These are phyloP conservation scores for Noctua fimbriata DNA, from an alignment of 2,888 invertebrate genomes.

Conservation along the genomic window DNA sequence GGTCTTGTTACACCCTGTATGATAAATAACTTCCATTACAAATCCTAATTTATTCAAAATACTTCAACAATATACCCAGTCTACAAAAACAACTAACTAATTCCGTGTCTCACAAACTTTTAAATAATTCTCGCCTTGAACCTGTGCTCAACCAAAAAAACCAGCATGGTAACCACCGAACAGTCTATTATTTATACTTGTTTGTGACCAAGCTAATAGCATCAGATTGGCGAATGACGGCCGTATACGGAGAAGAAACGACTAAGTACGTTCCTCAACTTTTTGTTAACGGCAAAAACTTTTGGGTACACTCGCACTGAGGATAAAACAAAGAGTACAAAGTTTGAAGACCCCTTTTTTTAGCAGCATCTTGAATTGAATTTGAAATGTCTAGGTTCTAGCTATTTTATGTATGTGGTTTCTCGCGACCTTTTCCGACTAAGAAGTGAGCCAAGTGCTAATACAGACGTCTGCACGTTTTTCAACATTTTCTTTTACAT, in stretches of 20 bases:
- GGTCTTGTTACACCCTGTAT: no score
- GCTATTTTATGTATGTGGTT: background rate
- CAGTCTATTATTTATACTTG: constrained; percentile 40
- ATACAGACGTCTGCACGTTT: constrained; percentile 1
- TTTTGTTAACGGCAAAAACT: constrained; percentile 50
- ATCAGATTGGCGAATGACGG: constrained; percentile 34
- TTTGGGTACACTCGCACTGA: constrained; percentile 25
- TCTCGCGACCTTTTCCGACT: background rate
- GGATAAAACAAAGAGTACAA: background rate
- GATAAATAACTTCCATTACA: background rate
- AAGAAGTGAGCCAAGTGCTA: background rate
- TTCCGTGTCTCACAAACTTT: background rate
- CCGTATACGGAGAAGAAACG: constrained; percentile 18
- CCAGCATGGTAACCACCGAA: background rate
- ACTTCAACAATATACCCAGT: background rate
- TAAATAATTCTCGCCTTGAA: constrained; percentile 47
- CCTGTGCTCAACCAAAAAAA: constrained; percentile 39
- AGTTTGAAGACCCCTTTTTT: constrained; percentile 37
- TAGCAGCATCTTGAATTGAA: constrained; percentile 25
- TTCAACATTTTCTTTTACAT: background rate
- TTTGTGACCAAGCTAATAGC: constrained; percentile 37
- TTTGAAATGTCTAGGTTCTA: constrained; percentile 16
- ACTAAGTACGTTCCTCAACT: constrained; percentile 5
- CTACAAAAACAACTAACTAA: constrained; percentile 2
- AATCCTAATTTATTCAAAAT: background rate